A percentile compares a stretch with the other conserved stretches of the same genome.
These are phyloP conservation scores for Hystrix brachyura DNA, from an alignment of 2,113 vertebrate genomes.

Conservation along the genomic window DNA sequence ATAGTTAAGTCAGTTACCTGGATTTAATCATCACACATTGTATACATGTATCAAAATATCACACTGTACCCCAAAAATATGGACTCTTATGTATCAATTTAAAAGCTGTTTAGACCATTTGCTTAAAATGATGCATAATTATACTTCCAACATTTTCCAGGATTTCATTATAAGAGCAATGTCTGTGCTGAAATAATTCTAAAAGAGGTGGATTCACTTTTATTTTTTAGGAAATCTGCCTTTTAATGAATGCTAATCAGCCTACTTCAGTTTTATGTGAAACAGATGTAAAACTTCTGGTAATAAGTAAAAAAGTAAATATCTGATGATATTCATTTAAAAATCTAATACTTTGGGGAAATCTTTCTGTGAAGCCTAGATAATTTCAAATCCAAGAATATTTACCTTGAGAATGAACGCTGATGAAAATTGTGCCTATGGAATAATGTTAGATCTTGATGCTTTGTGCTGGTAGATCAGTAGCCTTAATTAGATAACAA, in stretches of 20 bases:
- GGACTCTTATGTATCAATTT: not conserved
- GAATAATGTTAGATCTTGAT: conserved; percentile 10
- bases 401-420: conserved; percentile 31
- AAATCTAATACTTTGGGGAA: no score
- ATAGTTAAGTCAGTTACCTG: not conserved
- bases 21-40: not conserved
- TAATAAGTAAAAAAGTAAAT: conserved; percentile 44
- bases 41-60: not conserved
- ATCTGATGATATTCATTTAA: not conserved
- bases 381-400: conserved; percentile 52
- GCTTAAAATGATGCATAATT: conserved; percentile 32
- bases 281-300: conserved; percentile 46
- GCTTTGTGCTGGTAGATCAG: not conserved
- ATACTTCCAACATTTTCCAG: not conserved
- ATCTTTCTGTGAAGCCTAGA: not conserved
- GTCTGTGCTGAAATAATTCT: conserved; percentile 26
- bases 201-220: conserved; percentile 16
- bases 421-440: not conserved
- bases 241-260: not conserved
- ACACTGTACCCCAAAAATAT: not conserved
- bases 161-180: conserved; percentile 15
- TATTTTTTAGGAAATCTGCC: conserved; percentile 62
- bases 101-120: not conserved
- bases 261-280: conserved; percentile 55
- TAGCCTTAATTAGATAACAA: not conserved